Evolutionary conservation across 2,113 vertebrate species (phyloP), one percentile per base, ranked within the genome.

Genomic region (Litocranius walleri): DNA sequence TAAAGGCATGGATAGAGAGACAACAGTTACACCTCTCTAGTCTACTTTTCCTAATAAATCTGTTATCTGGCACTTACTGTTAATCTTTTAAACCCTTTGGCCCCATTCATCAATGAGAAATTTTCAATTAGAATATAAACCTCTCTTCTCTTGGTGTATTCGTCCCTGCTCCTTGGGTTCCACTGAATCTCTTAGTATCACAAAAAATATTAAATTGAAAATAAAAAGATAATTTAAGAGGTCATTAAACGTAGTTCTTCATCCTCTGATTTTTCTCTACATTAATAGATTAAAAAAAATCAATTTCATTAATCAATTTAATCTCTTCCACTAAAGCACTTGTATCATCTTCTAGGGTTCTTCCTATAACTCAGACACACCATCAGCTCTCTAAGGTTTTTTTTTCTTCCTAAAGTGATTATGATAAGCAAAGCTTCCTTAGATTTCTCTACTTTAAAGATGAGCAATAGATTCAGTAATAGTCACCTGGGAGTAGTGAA

Each of bases 241-340:
- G 45, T 96, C 36, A 89, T 92, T 93, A 94, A 86, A 93, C 62
- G 87, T 50, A 90, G n/a, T 96, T 95, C 9, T 52, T 87, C 45
- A 86, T 45, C 40, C 36, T 93, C 62, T 52, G 15, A 64, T 57
- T 91, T 92, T 97, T 91, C 90, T 91, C 71, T 91, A 81, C 30
- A 82, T 87, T 90, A 96, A 96, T 74, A 62, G 50, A 88, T 74
- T 1, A 48, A 92, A 94, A 96, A 96, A 94, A 96, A 96, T 94
- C 30, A 62, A 36, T 77, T 88, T 77, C 82, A 78, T 96, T 91
- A 36, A 64, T 96, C 91, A 95, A 91, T 91, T 30, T 90, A 67
- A 91, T 81, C 48, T 93, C 48, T 93, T 94, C 43, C 27, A 94
- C 62, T 85, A 85, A 62, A 94, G 43, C 23, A 89, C 36, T 36